Base-by-base conservation (phyloP, 2,113 vertebrate genomes). In the Ctenodactylus gundi region DNA sequence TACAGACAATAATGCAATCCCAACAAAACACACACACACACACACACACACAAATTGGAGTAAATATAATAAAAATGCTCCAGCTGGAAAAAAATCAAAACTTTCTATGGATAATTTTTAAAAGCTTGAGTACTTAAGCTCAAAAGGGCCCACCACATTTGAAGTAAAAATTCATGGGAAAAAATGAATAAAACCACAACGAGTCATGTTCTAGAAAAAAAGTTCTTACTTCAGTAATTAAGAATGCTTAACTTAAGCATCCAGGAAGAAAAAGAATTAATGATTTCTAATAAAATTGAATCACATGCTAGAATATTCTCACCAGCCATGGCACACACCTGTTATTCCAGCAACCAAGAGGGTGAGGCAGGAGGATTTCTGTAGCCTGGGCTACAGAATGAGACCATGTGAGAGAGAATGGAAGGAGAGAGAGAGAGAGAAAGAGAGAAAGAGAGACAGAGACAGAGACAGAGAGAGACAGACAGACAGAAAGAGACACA, bases 241-340 rank as follows among this genome's bases (percentile, higher is more conserved):
- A 92, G 25, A 81, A 88, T 70, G 58, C 7, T 41, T 95, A 92
- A 91, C 83, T 94, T 77, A 91, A 73, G 51, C 49, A 92, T 68
- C 41, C n/a, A 88, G 34, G 58, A 92, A 95, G 51, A 29, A 94
- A 93, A 78, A 64, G 13, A 34, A 27, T 64, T 73, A 93, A 91
- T 90, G 72, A 41, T 78, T 85, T 85, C n/a, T 90, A 77, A 46
- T 90, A 88, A 85, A 85, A 93, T 72, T 73, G 58, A 89, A 91
- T 17, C 60, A 70, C 7, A 65, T 88, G 41, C 27, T 77, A 83
- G n/a, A n/a, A n/a, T n/a, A n/a, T n/a, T n/a, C n/a, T n/a, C n/a
- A n/a, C n/a, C n/a, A n/a, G n/a, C n/a, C n/a, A n/a, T n/a, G n/a
- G n/a, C n/a, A n/a, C n/a, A n/a, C n/a, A n/a, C n/a, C n/a, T n/a